These are phyloP conservation scores for Poecile montanus DNA, from an alignment of 2,797 vertebrate genomes.

Conservation along the genomic window DNA sequence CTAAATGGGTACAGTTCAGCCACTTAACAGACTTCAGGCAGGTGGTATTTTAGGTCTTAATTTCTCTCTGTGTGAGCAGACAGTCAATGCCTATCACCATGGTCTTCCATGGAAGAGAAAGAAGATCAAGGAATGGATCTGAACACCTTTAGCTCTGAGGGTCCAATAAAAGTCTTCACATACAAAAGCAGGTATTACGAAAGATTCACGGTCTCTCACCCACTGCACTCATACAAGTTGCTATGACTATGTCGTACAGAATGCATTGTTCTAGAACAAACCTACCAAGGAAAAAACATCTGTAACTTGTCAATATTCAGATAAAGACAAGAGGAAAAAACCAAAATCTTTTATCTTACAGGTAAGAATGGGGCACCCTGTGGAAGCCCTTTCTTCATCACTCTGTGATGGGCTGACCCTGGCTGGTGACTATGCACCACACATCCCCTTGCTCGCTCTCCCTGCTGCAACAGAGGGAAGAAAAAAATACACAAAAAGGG, in stretches of 20 bases:
- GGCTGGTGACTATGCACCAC: neutral
- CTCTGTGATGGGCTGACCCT: neutral
- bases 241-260: neutral
- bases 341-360: neutral
- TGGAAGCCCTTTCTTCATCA: neutral
- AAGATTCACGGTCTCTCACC: neutral
- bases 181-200: neutral
- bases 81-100: neutral
- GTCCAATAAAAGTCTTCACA: neutral
- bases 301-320: neutral
- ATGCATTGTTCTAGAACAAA: neutral
- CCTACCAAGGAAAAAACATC: neutral
- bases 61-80: neutral
- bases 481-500: neutral
- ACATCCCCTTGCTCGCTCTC: neutral
- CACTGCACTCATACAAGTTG: neutral
- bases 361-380: neutral
- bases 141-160: neutral
- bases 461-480: neutral
- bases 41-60: neutral
- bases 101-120: neutral
- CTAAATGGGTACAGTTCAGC: neutral
- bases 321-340: neutral
- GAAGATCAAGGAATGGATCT: neutral
- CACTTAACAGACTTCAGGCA: neutral